phyloP scores from a whole-genome alignment of 1,140 invertebrate genomes.

The Trichoplusia ni region DNA sequence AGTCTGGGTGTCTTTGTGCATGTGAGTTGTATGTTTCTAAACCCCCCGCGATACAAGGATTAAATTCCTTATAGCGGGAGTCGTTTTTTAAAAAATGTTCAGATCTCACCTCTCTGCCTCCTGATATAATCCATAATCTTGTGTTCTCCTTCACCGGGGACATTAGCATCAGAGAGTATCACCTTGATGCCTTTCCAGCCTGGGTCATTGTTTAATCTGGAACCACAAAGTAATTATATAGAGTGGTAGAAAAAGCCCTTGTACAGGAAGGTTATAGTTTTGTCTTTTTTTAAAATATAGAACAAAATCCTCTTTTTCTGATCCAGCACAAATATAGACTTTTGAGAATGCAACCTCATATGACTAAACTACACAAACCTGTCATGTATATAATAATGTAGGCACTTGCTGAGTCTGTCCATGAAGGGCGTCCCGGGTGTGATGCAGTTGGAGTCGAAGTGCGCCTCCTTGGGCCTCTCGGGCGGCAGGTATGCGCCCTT shows the following conservation, averaged over 20 bases:
- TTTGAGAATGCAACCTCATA: too few species aligned
- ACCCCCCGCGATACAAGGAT: too few species aligned
- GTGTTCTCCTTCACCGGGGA: constrained; percentile 99
- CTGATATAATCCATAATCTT: constrained; percentile 99
- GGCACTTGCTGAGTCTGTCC: constrained; percentile 95
- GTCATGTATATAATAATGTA: constrained; percentile 98
- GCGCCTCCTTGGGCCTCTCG: constrained; percentile 93
- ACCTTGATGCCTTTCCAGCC: constrained; percentile 98
- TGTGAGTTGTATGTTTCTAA: too few species aligned
- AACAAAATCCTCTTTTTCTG: too few species aligned
- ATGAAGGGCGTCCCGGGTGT: constrained; percentile 99
- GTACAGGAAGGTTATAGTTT: too few species aligned
- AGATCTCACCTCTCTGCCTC: constrained; percentile 88
- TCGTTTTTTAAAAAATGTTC: too few species aligned
- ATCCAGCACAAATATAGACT: too few species aligned
- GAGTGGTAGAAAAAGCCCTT: too few species aligned
- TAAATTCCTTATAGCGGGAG: too few species aligned
- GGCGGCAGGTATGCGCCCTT: constrained; percentile 93
- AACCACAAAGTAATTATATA: constrained; percentile 25
- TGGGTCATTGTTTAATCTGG: constrained; percentile 94
- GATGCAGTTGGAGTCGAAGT: constrained; percentile 99
- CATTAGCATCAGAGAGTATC: constrained; percentile 98
- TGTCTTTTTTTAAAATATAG: too few species aligned
- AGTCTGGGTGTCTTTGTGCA: too few species aligned
- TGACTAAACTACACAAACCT: too few species aligned